phyloP scores from a whole-genome alignment of 2,113 vertebrate species.

The Halichoeres trimaculatus region DNA sequence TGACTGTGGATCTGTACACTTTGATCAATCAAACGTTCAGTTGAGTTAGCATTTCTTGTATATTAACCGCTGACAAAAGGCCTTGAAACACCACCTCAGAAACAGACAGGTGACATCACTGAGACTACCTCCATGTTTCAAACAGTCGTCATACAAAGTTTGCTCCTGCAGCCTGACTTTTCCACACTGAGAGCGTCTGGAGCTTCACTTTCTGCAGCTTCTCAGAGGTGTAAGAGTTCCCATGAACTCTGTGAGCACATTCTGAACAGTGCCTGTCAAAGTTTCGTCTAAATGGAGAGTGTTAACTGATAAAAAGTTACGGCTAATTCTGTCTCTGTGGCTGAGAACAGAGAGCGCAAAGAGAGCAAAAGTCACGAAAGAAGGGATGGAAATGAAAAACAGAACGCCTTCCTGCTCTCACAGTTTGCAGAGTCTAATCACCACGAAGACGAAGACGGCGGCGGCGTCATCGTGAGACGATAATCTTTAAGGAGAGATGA shows the following conservation, averaged over 20 bases:
- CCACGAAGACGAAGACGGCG: constrained; percentile 7
- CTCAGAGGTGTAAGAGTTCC: too few relatives aligned
- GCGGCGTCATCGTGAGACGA: constrained; percentile 19
- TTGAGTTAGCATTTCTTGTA: too few relatives aligned
- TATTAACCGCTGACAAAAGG: too few relatives aligned
- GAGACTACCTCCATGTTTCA: too few relatives aligned
- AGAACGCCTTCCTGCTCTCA: not conserved
- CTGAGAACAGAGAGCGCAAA: constrained; percentile 18
- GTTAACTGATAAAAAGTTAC: not conserved
- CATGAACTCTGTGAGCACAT: not conserved
- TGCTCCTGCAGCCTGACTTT: not conserved
- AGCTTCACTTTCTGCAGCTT: not conserved
- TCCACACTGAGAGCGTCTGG: not conserved
- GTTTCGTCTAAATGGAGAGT: not conserved
- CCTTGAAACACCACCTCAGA: too few relatives aligned
- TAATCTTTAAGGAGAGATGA: constrained; percentile 24
- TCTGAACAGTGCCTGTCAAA: not conserved
- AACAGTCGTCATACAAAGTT: too few relatives aligned
- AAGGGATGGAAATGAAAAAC: constrained; percentile 4
- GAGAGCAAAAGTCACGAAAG: not conserved
- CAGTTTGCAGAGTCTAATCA: constrained; percentile 23
- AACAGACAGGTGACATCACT: too few relatives aligned
- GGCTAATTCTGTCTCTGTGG: constrained; percentile 6
- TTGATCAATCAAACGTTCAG: too few relatives aligned
- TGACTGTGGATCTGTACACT: too few relatives aligned